Base-by-base conservation (phyloP, 2,797 vertebrate genomes). In the Valencia hispanica region DNA sequence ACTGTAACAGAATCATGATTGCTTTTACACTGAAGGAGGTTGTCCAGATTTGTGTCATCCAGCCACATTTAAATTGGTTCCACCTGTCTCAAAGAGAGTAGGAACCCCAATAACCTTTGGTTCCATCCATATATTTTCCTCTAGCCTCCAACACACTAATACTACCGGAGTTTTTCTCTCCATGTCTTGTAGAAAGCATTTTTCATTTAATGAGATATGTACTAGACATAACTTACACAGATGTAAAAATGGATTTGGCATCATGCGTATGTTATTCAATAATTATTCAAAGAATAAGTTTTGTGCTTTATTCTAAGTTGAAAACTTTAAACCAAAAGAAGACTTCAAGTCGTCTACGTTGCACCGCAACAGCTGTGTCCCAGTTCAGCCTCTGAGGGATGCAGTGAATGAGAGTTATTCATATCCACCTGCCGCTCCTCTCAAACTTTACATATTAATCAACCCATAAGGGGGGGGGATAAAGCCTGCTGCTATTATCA, bases 361-460 rank as follows among this genome's bases (percentile, higher is more conserved):
- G 57, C 32, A 43, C 61, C 12, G 15, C 20, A 36, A 73, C 45
- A 72, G 69, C 61, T 78, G 61, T 53, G 50, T 57, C 30, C 70
- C 39, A 68, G 22, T 48, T 78, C 39, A 68, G n/a, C 50, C 48
- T 72, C 61, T 0, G 30, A 72, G 30, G 17, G 47, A 27, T 72
- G 39, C 6, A 18, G 15, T 10, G 17, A 18, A 63, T 71, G 18
- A 30, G 9, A 68, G 39, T 68, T 68, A 57, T 78, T 73, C 63
- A 78, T 57, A 27, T 68, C 22, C 61, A 73, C 51, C 77, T 78
- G 69, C 34, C 41, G 51, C 7, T 68, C 39, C n/a, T 73, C 36
- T 68, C 63, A 57, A 77, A 71, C 69, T 41, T 78, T 53, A 72
- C n/a, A 72, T 51, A 78, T 72, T 78, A 66, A 78, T 78, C 12